Conservation (phyloP, 1,140 invertebrate genomes). For the Lycorma delicatula region DNA sequence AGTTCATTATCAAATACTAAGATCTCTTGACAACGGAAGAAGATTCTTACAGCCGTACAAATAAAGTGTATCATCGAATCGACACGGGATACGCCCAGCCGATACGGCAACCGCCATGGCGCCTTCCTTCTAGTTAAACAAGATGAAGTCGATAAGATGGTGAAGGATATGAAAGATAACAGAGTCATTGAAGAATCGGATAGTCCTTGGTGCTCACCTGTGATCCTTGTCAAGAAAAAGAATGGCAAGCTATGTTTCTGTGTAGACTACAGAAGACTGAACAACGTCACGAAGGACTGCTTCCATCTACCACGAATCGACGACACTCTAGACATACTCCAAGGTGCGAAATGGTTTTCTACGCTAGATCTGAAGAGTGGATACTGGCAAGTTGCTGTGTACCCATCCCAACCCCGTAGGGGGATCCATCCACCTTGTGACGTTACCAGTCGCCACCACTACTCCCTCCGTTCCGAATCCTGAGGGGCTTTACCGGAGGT, state of each 20-base stretch:
- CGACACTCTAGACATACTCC: neutral
- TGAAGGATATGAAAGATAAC: constrained; percentile 28
- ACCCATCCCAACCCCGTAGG: too few species aligned
- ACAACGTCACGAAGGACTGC: constrained; percentile 31
- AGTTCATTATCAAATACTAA: too few species aligned
- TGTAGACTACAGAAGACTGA: constrained; percentile 40
- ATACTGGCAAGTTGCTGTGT: neutral
- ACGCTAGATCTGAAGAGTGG: neutral
- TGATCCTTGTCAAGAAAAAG: constrained; percentile 44
- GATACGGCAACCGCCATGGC: too few species aligned
- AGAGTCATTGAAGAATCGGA: constrained; percentile 37
- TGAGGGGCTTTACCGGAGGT: too few species aligned
- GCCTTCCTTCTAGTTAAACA: neutral
- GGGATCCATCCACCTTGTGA: too few species aligned
- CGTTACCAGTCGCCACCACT: too few species aligned
- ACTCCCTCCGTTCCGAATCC: too few species aligned
- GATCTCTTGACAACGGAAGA: too few species aligned
- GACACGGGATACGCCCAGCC: too few species aligned
- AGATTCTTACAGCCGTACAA: too few species aligned
- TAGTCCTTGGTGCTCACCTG: constrained; percentile 39
- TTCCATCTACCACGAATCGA: neutral
- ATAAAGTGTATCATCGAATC: too few species aligned
- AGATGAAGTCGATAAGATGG: constrained; percentile 14
- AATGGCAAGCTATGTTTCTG: constrained; percentile 39
- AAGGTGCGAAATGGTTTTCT: neutral